Evolutionary conservation across 1,140 invertebrate genomes (phyloP), one percentile per base, ranked within the genome.

Genomic region (Calliphora vicina): DNA sequence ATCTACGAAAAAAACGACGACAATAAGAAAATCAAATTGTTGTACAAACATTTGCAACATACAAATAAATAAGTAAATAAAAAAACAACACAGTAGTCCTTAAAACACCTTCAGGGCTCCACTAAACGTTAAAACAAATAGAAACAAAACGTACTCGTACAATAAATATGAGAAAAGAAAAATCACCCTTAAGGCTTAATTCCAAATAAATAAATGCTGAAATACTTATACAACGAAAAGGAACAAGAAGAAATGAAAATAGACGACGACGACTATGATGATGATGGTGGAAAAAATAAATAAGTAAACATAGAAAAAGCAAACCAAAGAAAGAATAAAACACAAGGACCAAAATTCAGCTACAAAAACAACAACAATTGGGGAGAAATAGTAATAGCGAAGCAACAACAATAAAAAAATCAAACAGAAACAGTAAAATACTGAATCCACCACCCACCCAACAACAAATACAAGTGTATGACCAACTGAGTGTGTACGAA

Each of bases 1-100:
- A 42, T 27, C 71, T 17, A 71, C 43, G 42, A 45, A 35, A 74
- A 42, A 43, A 42, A 57, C 71, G 25, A 71, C 43, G 42, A 23
- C 43, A 50, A 76, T 50, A 61, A 76, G 71, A 50, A 73, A 76
- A 82, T 57, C 50, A 72, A 13, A 57, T 35, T 27, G 74, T 26
- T 57, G 73, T 76, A 61, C 72, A 82, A 82, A 82, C 82, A 78
- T 74, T 29, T 29, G 20, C 61, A 57, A 67, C 57, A 67, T 12
- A 20, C 57, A 61, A 67, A 67, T n/a, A 67, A 67, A 67, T n/a
- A n/a, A n/a, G n/a, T n/a, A n/a, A n/a, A n/a, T n/a, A n/a, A n/a
- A n/a, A n/a, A n/a, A n/a, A n/a, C n/a, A n/a, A n/a, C n/a, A n/a
- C n/a, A 67, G 10, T 67, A 6, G 6, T 67, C 20, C n/a, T 9